Evolutionary conservation across 2,113 vertebrate species (phyloP), one percentile per base, ranked within the genome.

Genomic region (Phaetusa simplex): DNA sequence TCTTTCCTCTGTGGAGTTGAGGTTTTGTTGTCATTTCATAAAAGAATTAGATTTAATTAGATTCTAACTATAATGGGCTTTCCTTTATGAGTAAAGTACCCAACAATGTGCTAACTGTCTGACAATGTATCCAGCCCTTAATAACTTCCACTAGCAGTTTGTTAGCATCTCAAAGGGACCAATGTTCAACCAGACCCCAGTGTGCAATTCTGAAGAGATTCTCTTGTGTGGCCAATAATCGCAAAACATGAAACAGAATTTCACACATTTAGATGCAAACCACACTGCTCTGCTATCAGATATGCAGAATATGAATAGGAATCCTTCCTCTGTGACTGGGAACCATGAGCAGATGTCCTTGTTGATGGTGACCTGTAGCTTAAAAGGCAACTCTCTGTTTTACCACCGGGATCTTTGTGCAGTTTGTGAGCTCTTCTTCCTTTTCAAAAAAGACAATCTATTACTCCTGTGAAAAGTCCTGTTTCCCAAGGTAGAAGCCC

Each of bases 21-120:
- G 42, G 55, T 64, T 82, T 93, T 95, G 29, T 72, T 89, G 62
- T 76, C 38, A 42, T 93, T 89, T 89, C 52, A 62, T 79, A 76
- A 65, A 88, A 86, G 8, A 86, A 82, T 71, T 81, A 59, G 12
- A 82, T 88, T 93, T 95, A 84, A 94, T 94, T 94, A 89, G 27
- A 83, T 82, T 86, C 40, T 49, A 94, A 64, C 27, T 82, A 20
- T 52, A 88, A 87, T n/a, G 27, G n/a, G 2, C 27, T 91, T 91
- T 82, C 69, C 40, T 95, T 85, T 84, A 52, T 38, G 14, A 88
- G 29, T 47, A 34, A 91, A 93, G 49, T 58, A 72, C 13, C 11
- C 0, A 0, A 91, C 73, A 92, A 79, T 40, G 65, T 92, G 56
- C 22, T 92, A 86, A 56, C 27, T 64, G n/a, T 59, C 61, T 91